These are phyloP conservation scores for Harpagoxenus sublaevis DNA, from an alignment of 2,888 invertebrate genomes.

Conservation along the genomic window DNA sequence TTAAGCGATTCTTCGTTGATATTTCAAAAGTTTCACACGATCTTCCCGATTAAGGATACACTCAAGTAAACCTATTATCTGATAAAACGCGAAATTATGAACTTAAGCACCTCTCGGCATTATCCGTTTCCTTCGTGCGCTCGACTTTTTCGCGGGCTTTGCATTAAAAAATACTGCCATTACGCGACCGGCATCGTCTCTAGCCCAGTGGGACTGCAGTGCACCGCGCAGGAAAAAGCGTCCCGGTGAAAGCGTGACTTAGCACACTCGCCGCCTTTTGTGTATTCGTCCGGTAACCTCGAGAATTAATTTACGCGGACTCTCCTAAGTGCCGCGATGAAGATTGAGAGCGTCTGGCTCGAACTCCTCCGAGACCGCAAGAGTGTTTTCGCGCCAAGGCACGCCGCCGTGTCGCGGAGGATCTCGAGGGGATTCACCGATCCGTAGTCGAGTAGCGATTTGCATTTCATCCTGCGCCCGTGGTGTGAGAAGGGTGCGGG, in stretches of 20 bases:
- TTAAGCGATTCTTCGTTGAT: background rate
- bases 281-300: constrained; percentile 65
- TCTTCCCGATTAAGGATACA: background rate
- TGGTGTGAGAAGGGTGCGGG: constrained; percentile 44
- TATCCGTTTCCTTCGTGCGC: constrained; percentile 17
- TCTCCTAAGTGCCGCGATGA: constrained; percentile 74
- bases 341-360: constrained; percentile 72
- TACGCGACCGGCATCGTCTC: constrained; percentile 29
- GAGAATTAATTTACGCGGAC: constrained; percentile 73
- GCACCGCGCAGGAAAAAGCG: constrained; percentile 39
- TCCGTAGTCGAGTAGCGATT: constrained; percentile 71
- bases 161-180: constrained; percentile 50
- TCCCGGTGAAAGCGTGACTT: constrained; percentile 69
- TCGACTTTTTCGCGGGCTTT: constrained; percentile 7
- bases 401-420: constrained; percentile 63
- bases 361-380: constrained; percentile 65
- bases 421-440: constrained; percentile 73
- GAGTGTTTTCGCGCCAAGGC: constrained; percentile 67
- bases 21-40: background rate
- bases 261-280: constrained; percentile 56
- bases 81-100: constrained; percentile 14
- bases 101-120: background rate
- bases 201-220: constrained; percentile 23
- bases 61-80: constrained; percentile 9
- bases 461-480: constrained; percentile 69